Conservation (phyloP, 1,140 invertebrate species). For the Wasmannia auropunctata region DNA sequence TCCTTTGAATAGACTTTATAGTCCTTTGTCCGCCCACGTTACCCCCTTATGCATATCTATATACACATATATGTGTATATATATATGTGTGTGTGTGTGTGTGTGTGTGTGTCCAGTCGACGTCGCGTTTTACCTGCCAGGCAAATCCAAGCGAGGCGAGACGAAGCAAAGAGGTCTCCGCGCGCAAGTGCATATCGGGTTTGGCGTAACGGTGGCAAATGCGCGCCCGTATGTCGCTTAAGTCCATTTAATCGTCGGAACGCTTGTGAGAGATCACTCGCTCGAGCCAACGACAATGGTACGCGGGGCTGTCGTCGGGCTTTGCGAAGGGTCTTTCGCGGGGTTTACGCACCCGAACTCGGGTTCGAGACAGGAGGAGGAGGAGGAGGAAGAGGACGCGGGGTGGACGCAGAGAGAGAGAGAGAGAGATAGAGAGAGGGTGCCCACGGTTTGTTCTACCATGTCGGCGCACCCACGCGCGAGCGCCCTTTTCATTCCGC, state of each 20-base stretch:
- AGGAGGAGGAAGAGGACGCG: background rate
- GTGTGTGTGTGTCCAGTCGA: background rate
- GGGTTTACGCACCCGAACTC: conserved; percentile 47
- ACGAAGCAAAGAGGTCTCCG: conserved; percentile 52
- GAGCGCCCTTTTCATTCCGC: conserved; percentile 62
- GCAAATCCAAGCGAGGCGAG: conserved; percentile 47
- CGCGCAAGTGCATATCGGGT: conserved; percentile 49
- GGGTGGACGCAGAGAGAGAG: background rate
- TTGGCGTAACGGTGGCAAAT: conserved; percentile 55
- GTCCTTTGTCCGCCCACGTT: background rate
- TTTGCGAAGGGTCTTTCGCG: conserved; percentile 67
- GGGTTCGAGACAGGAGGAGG: conserved; percentile 42
- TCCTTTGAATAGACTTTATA: background rate
- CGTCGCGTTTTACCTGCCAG: conserved; percentile 3
- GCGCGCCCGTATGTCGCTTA: conserved; percentile 68
- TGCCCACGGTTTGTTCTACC: conserved; percentile 65
- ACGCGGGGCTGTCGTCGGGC: conserved; percentile 77
- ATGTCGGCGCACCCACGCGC: conserved; percentile 77
- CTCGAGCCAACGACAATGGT: conserved; percentile 72
- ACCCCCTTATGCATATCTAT: no score
- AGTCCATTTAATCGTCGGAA: conserved; percentile 73
- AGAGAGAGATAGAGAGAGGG: no score
- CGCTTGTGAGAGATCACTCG: conserved; percentile 61
- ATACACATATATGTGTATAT: no score
- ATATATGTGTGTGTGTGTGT: no score